A percentile compares a stretch with the other conserved stretches of the same genome.
Conservation (phyloP, 2,797 vertebrate species). For the Nyctibius grandis region DNA sequence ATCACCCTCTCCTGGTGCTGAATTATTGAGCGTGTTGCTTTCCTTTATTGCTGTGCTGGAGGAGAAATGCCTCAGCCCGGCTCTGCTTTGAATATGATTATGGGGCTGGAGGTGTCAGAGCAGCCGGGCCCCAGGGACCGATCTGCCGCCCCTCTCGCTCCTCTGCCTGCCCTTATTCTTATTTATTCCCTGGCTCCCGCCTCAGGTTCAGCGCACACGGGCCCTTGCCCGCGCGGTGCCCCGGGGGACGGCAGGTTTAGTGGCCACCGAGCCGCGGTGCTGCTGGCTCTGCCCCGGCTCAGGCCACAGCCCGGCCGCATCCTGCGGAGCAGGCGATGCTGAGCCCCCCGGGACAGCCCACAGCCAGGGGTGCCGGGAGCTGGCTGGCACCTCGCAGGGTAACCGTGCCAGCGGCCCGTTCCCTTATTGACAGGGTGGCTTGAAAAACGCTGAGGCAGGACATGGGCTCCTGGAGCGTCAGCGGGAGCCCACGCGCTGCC, state of each 20-base stretch:
- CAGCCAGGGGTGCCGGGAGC: not conserved
- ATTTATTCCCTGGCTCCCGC: not conserved
- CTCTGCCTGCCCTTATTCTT: not conserved
- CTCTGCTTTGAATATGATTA: conserved; percentile 18
- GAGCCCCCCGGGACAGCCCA: not conserved
- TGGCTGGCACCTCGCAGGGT: conserved; percentile 45
- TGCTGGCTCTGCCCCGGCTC: not conserved
- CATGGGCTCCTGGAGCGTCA: not conserved
- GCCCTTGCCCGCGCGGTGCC: not conserved
- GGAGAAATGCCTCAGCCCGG: not conserved
- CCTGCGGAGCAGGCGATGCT: rapidly evolving
- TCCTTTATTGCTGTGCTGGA: conserved; percentile 41
- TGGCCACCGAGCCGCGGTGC: not conserved
- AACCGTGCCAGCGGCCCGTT: not conserved
- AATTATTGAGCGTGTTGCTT: conserved; percentile 59
- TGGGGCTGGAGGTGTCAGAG: not conserved
- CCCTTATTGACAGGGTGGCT: conserved; percentile 37
- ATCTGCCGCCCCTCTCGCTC: not conserved
- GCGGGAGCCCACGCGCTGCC: not conserved
- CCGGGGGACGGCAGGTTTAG: not conserved
- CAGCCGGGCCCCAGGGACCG: not conserved
- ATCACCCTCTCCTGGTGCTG: conserved; percentile 41
- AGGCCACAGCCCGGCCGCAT: rapidly evolving
- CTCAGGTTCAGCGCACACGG: not conserved
- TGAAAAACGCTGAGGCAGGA: conserved; percentile 51